Conservation (phyloP, 1,140 invertebrate genomes). For the Adelges cooleyi region DNA sequence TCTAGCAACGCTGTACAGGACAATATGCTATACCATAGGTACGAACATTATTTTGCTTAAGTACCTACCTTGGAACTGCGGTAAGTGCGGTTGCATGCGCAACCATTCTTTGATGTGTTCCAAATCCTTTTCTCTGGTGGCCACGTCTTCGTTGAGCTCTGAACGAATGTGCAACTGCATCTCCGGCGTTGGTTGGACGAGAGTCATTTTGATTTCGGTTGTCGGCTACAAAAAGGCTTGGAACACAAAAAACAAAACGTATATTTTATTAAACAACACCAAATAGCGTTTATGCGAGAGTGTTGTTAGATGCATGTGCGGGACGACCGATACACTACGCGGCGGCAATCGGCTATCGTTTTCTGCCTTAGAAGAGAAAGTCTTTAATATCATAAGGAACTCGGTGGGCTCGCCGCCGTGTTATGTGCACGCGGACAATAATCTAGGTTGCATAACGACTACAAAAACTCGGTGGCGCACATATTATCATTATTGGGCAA, state of each 20-base stretch:
- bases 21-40: too few species aligned
- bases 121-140: conserved; percentile 53
- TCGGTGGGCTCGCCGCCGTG: not conserved
- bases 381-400: not conserved
- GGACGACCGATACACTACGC: not conserved
- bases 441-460: conserved; percentile 1
- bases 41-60: too few species aligned
- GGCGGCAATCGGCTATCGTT: not conserved
- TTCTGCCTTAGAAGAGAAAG: not conserved
- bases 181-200: conserved; percentile 58
- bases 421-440: not conserved
- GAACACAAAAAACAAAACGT: too few species aligned
- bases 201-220: conserved; percentile 45
- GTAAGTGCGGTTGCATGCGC: conserved; percentile 57
- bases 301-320: not conserved
- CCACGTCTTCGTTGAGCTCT: conserved; percentile 64
- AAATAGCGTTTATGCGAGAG: not conserved
- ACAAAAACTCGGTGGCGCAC: too few species aligned
- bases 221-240: not conserved
- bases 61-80: conserved; percentile 53
- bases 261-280: not conserved
- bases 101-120: conserved; percentile 57
- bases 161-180: conserved; percentile 58
- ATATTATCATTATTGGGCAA: not conserved
- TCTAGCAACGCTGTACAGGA: too few species aligned